Evolutionary conservation across 2,888 invertebrate species (phyloP).

Genomic region (Acrobasis consociella): DNA sequence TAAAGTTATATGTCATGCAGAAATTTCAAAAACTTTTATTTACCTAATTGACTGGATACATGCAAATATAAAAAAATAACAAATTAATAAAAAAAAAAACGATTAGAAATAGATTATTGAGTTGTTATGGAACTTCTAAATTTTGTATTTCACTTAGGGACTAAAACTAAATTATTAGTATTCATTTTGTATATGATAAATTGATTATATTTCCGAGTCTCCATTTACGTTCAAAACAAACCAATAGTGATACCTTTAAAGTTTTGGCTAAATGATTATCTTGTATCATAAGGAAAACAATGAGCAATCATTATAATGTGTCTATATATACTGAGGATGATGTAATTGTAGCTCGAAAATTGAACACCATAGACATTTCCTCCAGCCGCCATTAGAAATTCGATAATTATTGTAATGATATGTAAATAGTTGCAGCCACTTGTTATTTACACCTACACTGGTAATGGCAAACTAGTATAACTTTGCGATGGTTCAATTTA

Average conservation of each 20-base stretch:
- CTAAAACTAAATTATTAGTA: no score
- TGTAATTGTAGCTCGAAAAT: slow-evolving; percentile 11
- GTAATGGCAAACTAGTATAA: slow-evolving; percentile 7
- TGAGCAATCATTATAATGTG: not conserved
- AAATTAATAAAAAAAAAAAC: no score
- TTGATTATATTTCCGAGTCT: no score
- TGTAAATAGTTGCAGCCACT: not conserved
- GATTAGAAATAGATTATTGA: no score
- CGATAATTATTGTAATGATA: slow-evolving; percentile 18
- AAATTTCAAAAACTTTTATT: no score
- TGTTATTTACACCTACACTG: slow-evolving; percentile 8
- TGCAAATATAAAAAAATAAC: no score
- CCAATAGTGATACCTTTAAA: not conserved
- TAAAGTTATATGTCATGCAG: no score
- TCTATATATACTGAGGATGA: not conserved
- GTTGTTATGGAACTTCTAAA: no score
- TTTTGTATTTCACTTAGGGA: not conserved
- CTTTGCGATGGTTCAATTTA: not conserved
- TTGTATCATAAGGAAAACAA: slow-evolving; percentile 1
- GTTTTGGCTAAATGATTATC: not conserved
- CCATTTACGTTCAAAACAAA: not conserved
- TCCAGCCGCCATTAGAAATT: slow-evolving; percentile 8
- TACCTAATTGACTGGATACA: no score
- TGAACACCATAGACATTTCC: slow-evolving; percentile 3
- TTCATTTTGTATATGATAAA: no score